Conservation (phyloP, 2,113 vertebrate genomes). For the Hydrochoerus hydrochaeris region DNA sequence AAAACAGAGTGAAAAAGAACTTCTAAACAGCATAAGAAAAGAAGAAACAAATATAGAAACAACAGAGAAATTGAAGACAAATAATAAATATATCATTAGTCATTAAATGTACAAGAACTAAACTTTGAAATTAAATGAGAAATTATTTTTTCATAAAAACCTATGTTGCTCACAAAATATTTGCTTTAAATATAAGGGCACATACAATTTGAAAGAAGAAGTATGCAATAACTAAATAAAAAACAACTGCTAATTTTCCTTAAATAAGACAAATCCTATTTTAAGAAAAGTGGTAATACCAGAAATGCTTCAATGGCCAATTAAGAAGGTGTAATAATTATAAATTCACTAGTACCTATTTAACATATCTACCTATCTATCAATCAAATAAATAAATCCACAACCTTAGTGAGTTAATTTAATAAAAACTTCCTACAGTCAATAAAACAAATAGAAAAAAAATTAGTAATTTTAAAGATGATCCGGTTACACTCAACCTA, state of each 20-base stretch:
- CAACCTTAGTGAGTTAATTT: neutral
- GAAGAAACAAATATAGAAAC: neutral
- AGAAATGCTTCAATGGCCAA: neutral
- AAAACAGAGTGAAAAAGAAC: neutral
- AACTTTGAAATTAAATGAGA: neutral
- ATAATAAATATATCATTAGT: neutral
- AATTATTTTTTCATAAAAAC: constrained; percentile 3
- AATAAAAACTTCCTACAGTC: neutral
- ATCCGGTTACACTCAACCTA: constrained; percentile 29
- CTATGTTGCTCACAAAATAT: neutral
- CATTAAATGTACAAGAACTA: neutral
- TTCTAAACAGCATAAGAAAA: neutral
- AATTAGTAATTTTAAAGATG: neutral
- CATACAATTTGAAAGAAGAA: neutral
- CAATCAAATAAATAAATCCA: constrained; percentile 22
- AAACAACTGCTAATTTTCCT: neutral
- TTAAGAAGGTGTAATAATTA: neutral
- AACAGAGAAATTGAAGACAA: neutral
- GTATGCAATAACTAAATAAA: neutral
- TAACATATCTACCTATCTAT: constrained; percentile 12
- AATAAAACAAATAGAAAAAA: constrained; percentile 1
- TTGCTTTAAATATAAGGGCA: constrained; percentile 18
- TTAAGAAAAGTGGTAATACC: neutral
- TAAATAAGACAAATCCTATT: neutral
- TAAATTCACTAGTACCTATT: neutral